These are phyloP conservation scores for Lamprotornis superbus DNA, from an alignment of 2,113 vertebrate genomes.

Conservation along the genomic window DNA sequence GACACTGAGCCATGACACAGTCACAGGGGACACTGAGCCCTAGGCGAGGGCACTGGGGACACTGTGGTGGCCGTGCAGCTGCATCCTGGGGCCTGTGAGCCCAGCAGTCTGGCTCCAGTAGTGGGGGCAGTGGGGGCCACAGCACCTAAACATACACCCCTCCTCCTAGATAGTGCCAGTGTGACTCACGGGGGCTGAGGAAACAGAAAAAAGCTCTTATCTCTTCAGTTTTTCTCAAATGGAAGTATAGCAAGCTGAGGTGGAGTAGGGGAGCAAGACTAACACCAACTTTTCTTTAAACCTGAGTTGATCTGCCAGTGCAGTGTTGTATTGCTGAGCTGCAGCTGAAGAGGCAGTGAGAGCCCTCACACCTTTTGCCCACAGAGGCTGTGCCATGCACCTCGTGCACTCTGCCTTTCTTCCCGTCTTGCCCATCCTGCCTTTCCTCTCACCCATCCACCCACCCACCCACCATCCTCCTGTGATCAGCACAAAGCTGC, in stretches of 20 bases:
- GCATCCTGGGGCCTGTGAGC: accelerated
- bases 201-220: neutral
- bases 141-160: neutral
- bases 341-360: neutral
- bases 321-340: neutral
- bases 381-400: accelerated
- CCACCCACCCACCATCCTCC: neutral
- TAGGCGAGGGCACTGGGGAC: neutral
- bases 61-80: accelerated
- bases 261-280: neutral
- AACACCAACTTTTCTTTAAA: neutral
- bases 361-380: neutral
- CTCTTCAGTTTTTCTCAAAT: neutral
- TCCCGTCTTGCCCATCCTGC: neutral
- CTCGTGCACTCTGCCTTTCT: neutral
- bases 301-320: neutral
- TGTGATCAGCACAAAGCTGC: constrained; percentile 1
- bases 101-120: accelerated
- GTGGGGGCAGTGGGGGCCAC: neutral
- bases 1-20: no score
- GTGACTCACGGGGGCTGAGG: accelerated
- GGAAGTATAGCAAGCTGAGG: neutral
- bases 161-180: neutral
- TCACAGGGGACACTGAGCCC: neutral
- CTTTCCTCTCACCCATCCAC: neutral